phyloP scores from a whole-genome alignment of 2,888 invertebrate species.

The Gortyna flavago region DNA sequence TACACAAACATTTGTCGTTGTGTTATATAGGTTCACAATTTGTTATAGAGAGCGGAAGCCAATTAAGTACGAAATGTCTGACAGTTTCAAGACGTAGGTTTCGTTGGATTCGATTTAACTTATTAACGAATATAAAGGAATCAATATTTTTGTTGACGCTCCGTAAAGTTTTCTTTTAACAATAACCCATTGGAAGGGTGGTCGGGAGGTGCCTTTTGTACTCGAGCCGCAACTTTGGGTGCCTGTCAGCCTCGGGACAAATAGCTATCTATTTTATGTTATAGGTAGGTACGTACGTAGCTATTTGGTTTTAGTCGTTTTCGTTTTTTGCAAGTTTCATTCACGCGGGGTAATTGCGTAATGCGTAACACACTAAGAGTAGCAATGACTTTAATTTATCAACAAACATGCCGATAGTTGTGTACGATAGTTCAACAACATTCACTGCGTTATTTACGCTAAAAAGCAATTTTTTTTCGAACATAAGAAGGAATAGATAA shows the following conservation, averaged over 20 bases:
- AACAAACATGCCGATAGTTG: not conserved
- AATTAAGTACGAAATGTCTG: conserved; percentile 6
- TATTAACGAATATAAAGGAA: conserved; percentile 11
- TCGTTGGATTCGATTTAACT: not conserved
- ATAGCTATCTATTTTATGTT: conserved; percentile 1
- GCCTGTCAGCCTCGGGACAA: conserved; percentile 2
- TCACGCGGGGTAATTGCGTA: not conserved
- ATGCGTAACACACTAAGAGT: not conserved
- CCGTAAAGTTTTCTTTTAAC: conserved; percentile 37
- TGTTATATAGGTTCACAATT: not conserved
- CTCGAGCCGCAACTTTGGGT: conserved; percentile 19
- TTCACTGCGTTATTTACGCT: not conserved
- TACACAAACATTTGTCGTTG: too few relatives aligned
- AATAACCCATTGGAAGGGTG: conserved; percentile 13
- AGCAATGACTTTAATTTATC: not conserved
- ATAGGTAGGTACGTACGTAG: not conserved
- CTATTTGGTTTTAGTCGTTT: not conserved
- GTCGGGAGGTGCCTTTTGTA: conserved; percentile 15
- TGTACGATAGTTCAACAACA: not conserved
- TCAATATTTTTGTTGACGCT: conserved; percentile 22
- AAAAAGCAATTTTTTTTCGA: not conserved
- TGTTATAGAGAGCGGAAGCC: not conserved
- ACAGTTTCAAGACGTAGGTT: not conserved
- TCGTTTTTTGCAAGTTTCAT: conserved; percentile 1
- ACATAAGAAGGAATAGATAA: not conserved